These are phyloP conservation scores for Galerucella calmariensis DNA, from an alignment of 2,888 invertebrate species.

Conservation along the genomic window DNA sequence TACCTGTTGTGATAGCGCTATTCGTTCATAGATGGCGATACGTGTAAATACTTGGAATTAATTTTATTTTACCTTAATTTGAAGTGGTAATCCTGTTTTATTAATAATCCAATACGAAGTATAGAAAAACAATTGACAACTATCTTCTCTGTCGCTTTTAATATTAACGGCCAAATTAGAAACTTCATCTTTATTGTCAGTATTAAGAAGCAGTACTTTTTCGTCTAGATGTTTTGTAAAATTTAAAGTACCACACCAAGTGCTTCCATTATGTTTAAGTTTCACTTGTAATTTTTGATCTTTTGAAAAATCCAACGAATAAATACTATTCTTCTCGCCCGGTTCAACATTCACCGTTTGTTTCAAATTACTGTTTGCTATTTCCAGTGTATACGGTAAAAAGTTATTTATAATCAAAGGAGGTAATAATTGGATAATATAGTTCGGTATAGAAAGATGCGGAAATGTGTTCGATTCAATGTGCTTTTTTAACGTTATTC, in stretches of 20 bases:
- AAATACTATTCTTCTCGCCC: conserved; percentile 77
- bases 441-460: conserved; percentile 73
- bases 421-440: conserved; percentile 77
- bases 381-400: conserved; percentile 77
- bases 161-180: conserved; percentile 77
- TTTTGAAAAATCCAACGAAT: conserved; percentile 73
- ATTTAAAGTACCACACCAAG: conserved; percentile 78
- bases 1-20: background rate
- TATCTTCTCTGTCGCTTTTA: conserved; percentile 72
- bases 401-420: conserved; percentile 81
- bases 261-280: conserved; percentile 72
- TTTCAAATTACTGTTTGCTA: conserved; percentile 67
- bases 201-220: conserved; percentile 62
- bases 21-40: background rate
- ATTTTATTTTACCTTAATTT: conserved; percentile 73
- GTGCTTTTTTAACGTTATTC: conserved; percentile 66
- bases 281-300: conserved; percentile 67
- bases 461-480: conserved; percentile 55
- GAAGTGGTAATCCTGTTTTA: conserved; percentile 85
- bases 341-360: conserved; percentile 72
- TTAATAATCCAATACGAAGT: conserved; percentile 92
- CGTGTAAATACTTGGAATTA: background rate
- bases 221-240: conserved; percentile 74
- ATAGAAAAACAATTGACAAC: conserved; percentile 76
- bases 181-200: conserved; percentile 75